Evolutionary conservation across 2,888 invertebrate species (phyloP).

Genomic region (Cosmia pyralina): DNA sequence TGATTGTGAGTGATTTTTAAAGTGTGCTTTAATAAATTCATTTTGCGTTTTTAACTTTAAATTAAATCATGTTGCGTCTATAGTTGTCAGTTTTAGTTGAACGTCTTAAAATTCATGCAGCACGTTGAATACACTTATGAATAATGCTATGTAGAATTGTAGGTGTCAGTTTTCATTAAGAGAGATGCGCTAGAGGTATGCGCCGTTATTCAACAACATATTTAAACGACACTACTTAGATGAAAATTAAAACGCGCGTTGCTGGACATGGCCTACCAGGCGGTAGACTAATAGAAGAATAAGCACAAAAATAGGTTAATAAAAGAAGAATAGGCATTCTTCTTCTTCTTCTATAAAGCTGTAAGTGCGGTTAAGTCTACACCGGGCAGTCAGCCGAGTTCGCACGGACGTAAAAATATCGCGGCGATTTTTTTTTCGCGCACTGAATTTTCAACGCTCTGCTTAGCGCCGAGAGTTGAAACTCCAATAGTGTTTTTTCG

Average conservation of each 20-base stretch:
- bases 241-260: not conserved
- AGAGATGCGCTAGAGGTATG: not conserved
- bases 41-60: not conserved
- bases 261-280: not conserved
- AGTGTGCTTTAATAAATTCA: not conserved
- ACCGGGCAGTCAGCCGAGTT: too few species aligned
- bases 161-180: slow-evolving; percentile 6
- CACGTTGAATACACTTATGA: too few species aligned
- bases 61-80: not conserved
- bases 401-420: too few species aligned
- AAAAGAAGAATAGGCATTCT: not conserved
- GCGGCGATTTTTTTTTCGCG: too few species aligned
- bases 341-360: too few species aligned
- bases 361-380: not conserved
- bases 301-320: not conserved
- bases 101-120: too few species aligned
- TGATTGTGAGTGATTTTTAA: too few species aligned
- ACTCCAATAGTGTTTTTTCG: too few species aligned
- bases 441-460: too few species aligned
- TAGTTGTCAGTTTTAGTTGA: too few species aligned
- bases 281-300: not conserved
- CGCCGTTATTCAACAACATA: not conserved
- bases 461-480: too few species aligned
- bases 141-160: not conserved
- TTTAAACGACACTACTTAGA: not conserved